Base-by-base conservation (phyloP, 2,113 vertebrate species). In the Seriola quinqueradiata region DNA sequence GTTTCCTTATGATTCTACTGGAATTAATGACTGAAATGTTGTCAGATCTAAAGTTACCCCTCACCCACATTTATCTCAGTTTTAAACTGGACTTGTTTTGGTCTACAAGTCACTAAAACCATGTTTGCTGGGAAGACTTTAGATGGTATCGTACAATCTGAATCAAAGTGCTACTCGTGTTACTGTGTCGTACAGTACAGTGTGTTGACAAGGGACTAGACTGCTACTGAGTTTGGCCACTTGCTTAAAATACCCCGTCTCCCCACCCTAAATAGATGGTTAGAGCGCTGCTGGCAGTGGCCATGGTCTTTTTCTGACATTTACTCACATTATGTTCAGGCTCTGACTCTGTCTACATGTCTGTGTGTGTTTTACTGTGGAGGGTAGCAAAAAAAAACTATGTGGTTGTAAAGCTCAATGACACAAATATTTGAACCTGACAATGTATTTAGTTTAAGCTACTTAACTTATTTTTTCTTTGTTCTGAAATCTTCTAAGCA, bases 221-320 rank as follows among this genome's bases (percentile, higher is more conserved):
- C 8, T 54, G 55, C 48, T 54, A 44, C 57, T 32, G 46, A 57
- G 63, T 63, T 50, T 10, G 52, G 63, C 79, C 34, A 40, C 70
- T 32, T 7, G 16, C 75, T 87, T 72, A 34, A 90, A 90, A 79
- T 79, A 82, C 36, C 68, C 52, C 4, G 77, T 16, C 34, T 21
- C 48, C 46, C 38, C 4, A 2, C 67, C 71, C 44, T 52, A 50
- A 58, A 67, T 23, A 72, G 58, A 59, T 4, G 0, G 59, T 14
- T 40, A 0, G 54, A 74, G 82, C 70, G 4, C 79, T 89, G 85
- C 89, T 23, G 79, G 79, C 82, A 58, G 84, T 67, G 74, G 71
- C 80, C 32, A 3, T 12, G 6, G 59, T 40, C 84, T 79, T 7
- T 63, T 63, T 66, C 71, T 69, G 65, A 76, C 57, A 19, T 83